Base-by-base conservation (phyloP, 2,113 vertebrate species). In the Copsychus sechellarum region DNA sequence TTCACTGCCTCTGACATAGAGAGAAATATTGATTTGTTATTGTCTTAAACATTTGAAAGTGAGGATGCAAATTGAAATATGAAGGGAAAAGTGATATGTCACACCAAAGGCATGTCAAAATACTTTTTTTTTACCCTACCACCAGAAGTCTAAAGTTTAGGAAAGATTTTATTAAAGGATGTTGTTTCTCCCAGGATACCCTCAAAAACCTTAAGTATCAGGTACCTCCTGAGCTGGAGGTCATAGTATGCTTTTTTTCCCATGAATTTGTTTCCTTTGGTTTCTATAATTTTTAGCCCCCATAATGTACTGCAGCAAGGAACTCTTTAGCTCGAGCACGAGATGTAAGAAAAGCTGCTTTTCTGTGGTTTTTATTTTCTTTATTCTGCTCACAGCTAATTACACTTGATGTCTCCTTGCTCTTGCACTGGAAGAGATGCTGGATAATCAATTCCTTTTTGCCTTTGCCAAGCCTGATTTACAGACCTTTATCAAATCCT, bases 371-470 rank as follows among this genome's bases (percentile, higher is more conserved):
- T 40, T 24, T 8, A 7, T n/a, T 22, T 61, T 67, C 54, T 74
- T 66, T 51, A 64, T 62, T 74, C 65, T 86, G 26, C 29, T 77
- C 36, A 67, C 33, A 77, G 21, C 48, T 93, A 90, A 95, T 95
- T 86, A 45, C 50, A n/a, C 57, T 90, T 72, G 53, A 93, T 88
- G 36, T 25, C 74, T 82, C 38, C 24, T 66, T 13, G 24, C 62
- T 85, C 53, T 76, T 69, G 40, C 50, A n/a, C 66, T 77, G 50
- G 48, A 69, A 86, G 22, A 72, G 26, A 61, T 4, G 5, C 18
- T 80, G 40, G 62, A 38, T 85, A 90, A 96, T 96, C 79, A 67
- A 93, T 82, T 81, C 82, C n/a, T 85, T 85, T 90, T 82, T 79
- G 33, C 43, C 33, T 65, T 88, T 15, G 1, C 79, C 61, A 93